Evolutionary conservation across 2,113 vertebrate genomes (phyloP).

Genomic region (Maccullochella peelii): DNA sequence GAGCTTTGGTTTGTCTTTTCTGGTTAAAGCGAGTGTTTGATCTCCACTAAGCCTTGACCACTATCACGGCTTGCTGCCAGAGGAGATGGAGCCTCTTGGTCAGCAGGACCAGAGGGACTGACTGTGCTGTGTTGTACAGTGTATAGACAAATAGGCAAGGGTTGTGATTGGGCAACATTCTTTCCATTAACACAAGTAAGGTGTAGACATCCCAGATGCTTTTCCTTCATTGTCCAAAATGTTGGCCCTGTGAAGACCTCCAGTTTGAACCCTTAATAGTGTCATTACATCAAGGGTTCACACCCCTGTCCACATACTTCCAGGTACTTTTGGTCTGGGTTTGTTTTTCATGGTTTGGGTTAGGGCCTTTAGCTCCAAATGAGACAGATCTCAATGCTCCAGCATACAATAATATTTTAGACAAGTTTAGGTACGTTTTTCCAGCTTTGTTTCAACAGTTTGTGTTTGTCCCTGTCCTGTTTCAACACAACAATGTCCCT

Average conservation of each 20-base stretch:
- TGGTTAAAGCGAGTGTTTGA: slow-evolving; percentile 72
- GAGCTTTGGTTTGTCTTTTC: slow-evolving; percentile 75
- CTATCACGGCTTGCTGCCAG: slow-evolving; percentile 59
- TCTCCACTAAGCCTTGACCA: slow-evolving; percentile 66
- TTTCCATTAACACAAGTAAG: too few relatives aligned
- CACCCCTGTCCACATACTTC: not conserved
- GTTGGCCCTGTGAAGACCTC: not conserved
- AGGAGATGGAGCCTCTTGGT: slow-evolving; percentile 31
- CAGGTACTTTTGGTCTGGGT: not conserved
- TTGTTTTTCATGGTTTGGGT: not conserved
- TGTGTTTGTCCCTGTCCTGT: too few relatives aligned
- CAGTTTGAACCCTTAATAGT: not conserved
- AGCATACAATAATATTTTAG: too few relatives aligned
- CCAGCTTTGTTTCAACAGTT: too few relatives aligned
- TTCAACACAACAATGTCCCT: not conserved
- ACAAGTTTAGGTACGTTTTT: too few relatives aligned
- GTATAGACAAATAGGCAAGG: not conserved
- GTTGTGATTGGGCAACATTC: too few relatives aligned
- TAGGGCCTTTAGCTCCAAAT: not conserved
- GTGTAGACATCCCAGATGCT: too few relatives aligned
- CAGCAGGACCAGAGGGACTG: slow-evolving; percentile 18
- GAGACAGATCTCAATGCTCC: too few relatives aligned
- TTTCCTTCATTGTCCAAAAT: not conserved
- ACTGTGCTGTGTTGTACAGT: not conserved
- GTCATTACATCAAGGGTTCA: not conserved